Percentiles rank a stretch among this genome's conserved stretches.
Conservation (phyloP, 35 echinoderm and acorn worm genomes). For the Apostichopus japonicus region DNA sequence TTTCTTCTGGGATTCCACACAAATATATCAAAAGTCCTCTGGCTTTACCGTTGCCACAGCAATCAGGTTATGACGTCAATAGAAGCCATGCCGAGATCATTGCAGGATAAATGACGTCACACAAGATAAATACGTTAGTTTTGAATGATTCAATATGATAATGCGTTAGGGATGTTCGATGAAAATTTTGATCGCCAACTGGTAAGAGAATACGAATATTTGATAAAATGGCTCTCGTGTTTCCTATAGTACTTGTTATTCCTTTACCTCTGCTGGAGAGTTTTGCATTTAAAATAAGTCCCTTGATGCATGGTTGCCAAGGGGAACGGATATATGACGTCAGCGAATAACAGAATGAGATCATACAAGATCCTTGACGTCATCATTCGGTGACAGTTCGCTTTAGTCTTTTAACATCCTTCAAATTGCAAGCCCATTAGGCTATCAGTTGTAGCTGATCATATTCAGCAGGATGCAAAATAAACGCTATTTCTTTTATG, state of each 20-base stretch:
- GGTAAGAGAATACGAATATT: too few relatives aligned
- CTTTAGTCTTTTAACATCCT: neutral
- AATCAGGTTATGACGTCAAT: neutral
- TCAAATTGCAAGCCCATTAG: neutral
- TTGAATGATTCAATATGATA: too few relatives aligned
- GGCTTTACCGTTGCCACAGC: neutral
- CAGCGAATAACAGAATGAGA: neutral
- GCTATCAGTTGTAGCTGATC: neutral
- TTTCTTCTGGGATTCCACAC: slow-evolving; percentile 5
- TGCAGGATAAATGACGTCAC: neutral
- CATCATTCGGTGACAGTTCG: neutral
- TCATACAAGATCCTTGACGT: neutral
- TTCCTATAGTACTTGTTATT: too few relatives aligned
- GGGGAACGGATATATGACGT: neutral
- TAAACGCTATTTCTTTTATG: too few relatives aligned
- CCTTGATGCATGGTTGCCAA: neutral
- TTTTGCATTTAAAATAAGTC: neutral
- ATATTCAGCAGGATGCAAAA: neutral
- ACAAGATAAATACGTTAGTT: neutral
- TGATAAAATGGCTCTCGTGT: too few relatives aligned
- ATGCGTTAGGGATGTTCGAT: too few relatives aligned
- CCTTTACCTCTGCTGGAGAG: neutral
- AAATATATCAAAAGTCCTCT: neutral
- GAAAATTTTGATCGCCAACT: too few relatives aligned
- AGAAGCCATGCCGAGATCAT: neutral